phyloP scores from a whole-genome alignment of 2,888 invertebrate genomes.

The Cloeon dipterum region DNA sequence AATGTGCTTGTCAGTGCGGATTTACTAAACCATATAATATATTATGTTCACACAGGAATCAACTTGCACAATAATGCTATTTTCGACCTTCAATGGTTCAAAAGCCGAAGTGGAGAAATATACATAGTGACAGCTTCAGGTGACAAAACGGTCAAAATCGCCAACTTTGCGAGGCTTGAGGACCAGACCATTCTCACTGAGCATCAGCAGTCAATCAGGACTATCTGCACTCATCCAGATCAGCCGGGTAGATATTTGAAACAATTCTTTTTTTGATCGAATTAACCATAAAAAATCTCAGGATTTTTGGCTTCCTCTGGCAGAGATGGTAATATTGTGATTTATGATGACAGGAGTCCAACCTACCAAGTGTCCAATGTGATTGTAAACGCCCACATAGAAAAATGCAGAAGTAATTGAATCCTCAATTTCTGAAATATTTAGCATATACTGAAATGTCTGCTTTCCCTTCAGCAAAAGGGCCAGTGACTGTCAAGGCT shows the following conservation, averaged over 20 bases:
- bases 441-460: too few species aligned
- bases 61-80: not conserved
- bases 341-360: not conserved
- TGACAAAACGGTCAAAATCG: not conserved
- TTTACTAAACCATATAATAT: too few species aligned
- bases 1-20: too few species aligned
- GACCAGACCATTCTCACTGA: too few species aligned
- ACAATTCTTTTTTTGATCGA: too few species aligned
- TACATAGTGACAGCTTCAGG: not conserved
- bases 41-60: too few species aligned
- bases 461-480: too few species aligned
- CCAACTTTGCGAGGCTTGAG: too few species aligned
- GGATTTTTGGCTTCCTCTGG: not conserved
- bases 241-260: not conserved
- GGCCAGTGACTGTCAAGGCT: not conserved
- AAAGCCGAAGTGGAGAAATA: not conserved
- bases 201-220: not conserved
- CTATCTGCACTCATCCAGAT: not conserved
- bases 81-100: not conserved
- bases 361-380: not conserved
- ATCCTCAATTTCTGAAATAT: not conserved
- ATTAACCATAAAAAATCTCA: too few species aligned
- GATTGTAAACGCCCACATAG: not conserved
- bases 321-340: not conserved
- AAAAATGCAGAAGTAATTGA: not conserved